Conservation (phyloP, 2,113 vertebrate genomes). For the Cariama cristata region DNA sequence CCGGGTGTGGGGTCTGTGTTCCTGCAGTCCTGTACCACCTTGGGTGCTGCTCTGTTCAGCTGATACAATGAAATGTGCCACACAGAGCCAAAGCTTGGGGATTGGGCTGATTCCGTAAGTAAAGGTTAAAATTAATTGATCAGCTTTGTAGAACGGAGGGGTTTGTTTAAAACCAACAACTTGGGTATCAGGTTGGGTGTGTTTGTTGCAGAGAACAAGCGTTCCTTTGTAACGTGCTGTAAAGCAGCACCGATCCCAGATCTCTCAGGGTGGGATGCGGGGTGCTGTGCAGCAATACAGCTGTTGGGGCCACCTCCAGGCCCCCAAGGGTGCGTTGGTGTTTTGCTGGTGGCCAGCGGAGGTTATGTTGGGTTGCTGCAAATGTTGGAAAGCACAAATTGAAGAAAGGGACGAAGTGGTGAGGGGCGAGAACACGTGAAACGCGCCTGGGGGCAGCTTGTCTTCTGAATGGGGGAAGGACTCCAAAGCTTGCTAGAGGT, state of each 20-base stretch:
- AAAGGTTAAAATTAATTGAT: no score
- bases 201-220: background rate
- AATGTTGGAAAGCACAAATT: background rate
- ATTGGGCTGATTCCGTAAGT: fast-evolving
- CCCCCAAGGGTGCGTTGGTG: fast-evolving
- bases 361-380: background rate
- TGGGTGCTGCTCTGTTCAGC: background rate
- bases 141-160: background rate
- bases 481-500: background rate
- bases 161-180: background rate
- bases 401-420: background rate
- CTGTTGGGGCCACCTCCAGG: background rate
- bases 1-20: background rate
- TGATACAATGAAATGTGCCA: fast-evolving
- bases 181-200: background rate
- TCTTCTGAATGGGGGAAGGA: background rate
- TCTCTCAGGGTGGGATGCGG: background rate
- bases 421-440: background rate
- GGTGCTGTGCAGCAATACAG: background rate
- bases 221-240: background rate
- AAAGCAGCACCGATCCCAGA: fast-evolving
- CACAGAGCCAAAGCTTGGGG: background rate
- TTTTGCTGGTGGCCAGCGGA: background rate
- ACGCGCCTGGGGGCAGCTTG: background rate
- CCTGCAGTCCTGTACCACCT: background rate